Base-by-base conservation (phyloP, 2,797 vertebrate genomes). In the Natrix natrix region DNA sequence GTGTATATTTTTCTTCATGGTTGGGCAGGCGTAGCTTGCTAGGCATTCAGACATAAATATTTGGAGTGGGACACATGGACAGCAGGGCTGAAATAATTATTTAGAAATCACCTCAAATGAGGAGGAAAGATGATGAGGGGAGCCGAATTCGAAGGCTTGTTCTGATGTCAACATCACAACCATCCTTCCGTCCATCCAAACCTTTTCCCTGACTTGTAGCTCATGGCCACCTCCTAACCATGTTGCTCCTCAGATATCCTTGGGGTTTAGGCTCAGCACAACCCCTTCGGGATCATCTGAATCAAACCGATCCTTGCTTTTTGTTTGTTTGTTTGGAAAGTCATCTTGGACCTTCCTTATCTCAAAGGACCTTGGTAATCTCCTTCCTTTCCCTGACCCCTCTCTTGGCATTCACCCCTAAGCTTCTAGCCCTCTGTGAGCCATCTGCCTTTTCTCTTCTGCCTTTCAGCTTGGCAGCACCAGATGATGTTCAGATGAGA, bases 401-500 rank as follows among this genome's bases (percentile, higher is more conserved):
- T 93, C 60, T 2, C 48, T 92, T 56, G 93, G 93, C 90, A 91
- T 83, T 12, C 91, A 89, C 91, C 24, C 91, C 92, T 94, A 96
- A 91, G 92, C 94, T 92, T 92, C 94, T 95, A 94, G 93, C 91
- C 93, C 24, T 59, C 89, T 92, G 93, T 55, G 83, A 87, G 94
- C 95, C 95, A 95, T 96, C 95, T 96, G 95, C 91, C 96, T 94
- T 93, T 48, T 89, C 91, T 37, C 89, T 91, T 88, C 94, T 60
- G 93, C 92, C 94, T 95, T 93, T 94, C 91, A 92, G 92, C 92
- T 96, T 86, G 93, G 96, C 96, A 95, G 88, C 95, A 94, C 92
- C 95, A 87, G 97, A 96, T 96, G 93, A 95, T 97, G 96, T 95
- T 95, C 88, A 95, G 97, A 96, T 97, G 97, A 97, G 96, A 96